phyloP scores from a whole-genome alignment of 2,888 invertebrate species.

The Troilus luridus region DNA sequence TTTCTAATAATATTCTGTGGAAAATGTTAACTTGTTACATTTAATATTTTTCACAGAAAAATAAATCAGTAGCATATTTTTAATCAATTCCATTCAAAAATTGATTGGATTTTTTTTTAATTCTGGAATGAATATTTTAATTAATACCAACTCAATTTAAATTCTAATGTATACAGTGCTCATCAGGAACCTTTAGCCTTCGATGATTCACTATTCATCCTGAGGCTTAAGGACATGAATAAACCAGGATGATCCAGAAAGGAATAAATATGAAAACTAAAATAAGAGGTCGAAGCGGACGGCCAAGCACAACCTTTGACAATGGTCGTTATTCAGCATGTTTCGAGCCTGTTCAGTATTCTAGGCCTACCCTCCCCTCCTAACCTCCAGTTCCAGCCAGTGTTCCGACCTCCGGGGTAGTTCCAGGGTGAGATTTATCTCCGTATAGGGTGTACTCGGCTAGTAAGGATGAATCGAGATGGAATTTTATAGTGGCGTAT shows the following conservation, averaged over 20 bases:
- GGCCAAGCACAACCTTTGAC: conserved; percentile 18
- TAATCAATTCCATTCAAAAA: too few relatives aligned
- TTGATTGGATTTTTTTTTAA: too few relatives aligned
- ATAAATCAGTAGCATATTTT: too few relatives aligned
- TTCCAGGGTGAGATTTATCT: conserved; percentile 8
- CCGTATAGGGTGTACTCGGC: neutral
- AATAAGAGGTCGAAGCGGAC: conserved; percentile 5
- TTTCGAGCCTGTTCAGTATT: neutral
- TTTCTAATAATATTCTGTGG: too few relatives aligned
- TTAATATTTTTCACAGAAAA: too few relatives aligned
- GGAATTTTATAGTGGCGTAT: neutral
- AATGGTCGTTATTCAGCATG: conserved; percentile 10
- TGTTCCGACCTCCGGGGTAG: neutral
- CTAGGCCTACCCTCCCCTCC: neutral
- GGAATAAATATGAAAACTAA: conserved; percentile 34
- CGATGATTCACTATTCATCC: neutral
- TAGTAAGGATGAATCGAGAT: neutral
- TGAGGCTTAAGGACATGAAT: neutral
- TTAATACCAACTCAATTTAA: neutral
- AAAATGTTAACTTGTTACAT: too few relatives aligned
- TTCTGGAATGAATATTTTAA: neutral
- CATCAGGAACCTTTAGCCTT: neutral
- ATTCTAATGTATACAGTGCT: neutral
- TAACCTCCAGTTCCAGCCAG: neutral
- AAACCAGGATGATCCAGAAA: neutral